Evolutionary conservation across 2,113 vertebrate genomes (phyloP).

Genomic region (Plestiodon gilberti): DNA sequence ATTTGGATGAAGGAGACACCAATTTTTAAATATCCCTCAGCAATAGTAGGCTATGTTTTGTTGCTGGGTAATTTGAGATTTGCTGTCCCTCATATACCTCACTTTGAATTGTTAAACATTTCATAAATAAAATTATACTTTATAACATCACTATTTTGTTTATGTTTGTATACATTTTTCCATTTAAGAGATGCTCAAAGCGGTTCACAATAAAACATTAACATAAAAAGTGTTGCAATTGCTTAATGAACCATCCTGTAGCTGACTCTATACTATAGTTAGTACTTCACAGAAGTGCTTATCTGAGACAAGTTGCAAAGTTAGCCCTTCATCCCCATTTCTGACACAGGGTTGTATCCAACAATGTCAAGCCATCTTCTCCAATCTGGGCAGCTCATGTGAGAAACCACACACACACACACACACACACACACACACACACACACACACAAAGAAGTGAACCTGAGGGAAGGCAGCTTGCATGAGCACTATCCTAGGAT

Average conservation of each 20-base stretch:
- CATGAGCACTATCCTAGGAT: too few relatives aligned
- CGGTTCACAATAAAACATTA: neutral
- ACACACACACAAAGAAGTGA: too few relatives aligned
- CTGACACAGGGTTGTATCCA: neutral
- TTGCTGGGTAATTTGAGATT: neutral
- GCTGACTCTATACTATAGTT: neutral
- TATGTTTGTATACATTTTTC: neutral
- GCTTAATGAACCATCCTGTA: neutral
- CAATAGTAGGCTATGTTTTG: neutral
- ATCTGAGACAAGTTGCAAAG: neutral
- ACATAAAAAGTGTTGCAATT: neutral
- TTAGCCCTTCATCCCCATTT: neutral
- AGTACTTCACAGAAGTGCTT: neutral
- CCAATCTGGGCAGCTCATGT: too few relatives aligned
- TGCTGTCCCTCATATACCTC: neutral
- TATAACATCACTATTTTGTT: too few relatives aligned
- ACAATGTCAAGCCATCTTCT: too few relatives aligned
- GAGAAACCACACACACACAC: too few relatives aligned
- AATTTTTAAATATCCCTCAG: neutral
- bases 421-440: too few relatives aligned
- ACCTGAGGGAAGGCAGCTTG: too few relatives aligned
- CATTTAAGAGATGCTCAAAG: neutral
- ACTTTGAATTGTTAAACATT: neutral
- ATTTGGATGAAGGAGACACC: neutral
- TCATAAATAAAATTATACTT: too few relatives aligned